Percentiles rank a stretch among this genome's conserved stretches.
Evolutionary conservation across 37 sponge, comb jelly and placozoan species (phyloP).

Genomic region (Agelas oroides): DNA sequence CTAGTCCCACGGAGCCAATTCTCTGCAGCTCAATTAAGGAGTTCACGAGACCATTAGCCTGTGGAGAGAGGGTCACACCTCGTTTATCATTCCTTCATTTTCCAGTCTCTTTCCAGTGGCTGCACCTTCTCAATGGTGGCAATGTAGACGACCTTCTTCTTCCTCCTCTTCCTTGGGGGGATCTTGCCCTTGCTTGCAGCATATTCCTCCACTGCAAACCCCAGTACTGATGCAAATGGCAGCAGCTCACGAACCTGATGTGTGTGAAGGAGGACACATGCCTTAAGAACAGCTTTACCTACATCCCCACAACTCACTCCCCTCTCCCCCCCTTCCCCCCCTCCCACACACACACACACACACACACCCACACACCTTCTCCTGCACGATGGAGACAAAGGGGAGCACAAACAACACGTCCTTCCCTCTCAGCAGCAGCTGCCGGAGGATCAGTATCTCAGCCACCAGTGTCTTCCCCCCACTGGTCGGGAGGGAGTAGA

Average conservation of each 20-base stretch:
- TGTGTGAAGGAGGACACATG: not conserved
- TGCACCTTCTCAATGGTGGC: constrained; percentile 94
- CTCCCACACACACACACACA: too few relatives aligned
- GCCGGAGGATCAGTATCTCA: constrained; percentile 87
- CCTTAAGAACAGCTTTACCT: not conserved
- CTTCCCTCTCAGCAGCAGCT: constrained; percentile 58
- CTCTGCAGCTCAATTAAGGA: constrained; percentile 78
- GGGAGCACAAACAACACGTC: constrained; percentile 91
- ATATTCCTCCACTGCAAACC: constrained; percentile 93
- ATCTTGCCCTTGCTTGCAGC: constrained; percentile 85
- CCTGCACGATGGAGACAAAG: constrained; percentile 94
- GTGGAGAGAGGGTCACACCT: too few relatives aligned
- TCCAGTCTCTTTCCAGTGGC: not conserved
- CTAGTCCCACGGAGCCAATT: constrained; percentile 76
- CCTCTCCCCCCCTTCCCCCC: not conserved
- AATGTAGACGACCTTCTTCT: constrained; percentile 80
- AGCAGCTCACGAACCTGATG: constrained; percentile 82
- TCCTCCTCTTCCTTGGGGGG: constrained; percentile 83
- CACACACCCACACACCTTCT: constrained; percentile 70
- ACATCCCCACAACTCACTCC: too few relatives aligned
- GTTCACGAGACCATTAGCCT: constrained; percentile 87
- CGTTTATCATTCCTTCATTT: too few relatives aligned
- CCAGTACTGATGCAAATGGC: constrained; percentile 78
- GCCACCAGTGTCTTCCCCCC: constrained; percentile 98
- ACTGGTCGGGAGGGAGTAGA: constrained; percentile 94